Conservation (phyloP, 2,113 vertebrate species). For the Trogon surrucura region DNA sequence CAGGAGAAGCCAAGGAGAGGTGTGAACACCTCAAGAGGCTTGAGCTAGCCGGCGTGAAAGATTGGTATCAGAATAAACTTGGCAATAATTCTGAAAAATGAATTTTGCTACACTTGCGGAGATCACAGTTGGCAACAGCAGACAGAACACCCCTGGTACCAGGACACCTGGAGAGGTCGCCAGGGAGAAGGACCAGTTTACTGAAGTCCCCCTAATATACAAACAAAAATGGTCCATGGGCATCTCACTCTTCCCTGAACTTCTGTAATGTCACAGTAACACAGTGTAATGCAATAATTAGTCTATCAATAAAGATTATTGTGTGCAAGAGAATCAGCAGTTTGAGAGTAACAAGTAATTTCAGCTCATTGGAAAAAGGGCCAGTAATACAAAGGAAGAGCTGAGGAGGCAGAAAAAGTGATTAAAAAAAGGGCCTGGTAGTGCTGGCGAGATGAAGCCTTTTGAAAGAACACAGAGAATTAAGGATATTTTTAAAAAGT, state of each 20-base stretch:
- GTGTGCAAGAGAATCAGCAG: not conserved
- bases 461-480: not conserved
- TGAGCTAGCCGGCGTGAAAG: not conserved
- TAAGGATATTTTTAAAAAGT: not conserved
- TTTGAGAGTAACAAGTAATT: not conserved
- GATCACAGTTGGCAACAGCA: not conserved
- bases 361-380: not conserved
- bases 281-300: fast-evolving
- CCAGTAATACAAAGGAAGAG: fast-evolving
- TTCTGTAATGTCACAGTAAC: not conserved
- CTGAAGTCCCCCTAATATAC: not conserved
- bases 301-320: fast-evolving
- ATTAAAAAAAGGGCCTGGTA: not conserved
- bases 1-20: not conserved
- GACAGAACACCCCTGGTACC: not conserved
- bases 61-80: not conserved
- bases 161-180: not conserved
- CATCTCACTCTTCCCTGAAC: not conserved
- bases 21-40: not conserved
- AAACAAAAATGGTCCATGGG: not conserved
- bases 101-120: not conserved
- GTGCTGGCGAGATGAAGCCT: not conserved
- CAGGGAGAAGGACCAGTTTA: not conserved
- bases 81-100: not conserved
- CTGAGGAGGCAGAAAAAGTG: not conserved